Evolutionary conservation across 2,797 vertebrate species (phyloP).

Genomic region (Anguilla marmorata): DNA sequence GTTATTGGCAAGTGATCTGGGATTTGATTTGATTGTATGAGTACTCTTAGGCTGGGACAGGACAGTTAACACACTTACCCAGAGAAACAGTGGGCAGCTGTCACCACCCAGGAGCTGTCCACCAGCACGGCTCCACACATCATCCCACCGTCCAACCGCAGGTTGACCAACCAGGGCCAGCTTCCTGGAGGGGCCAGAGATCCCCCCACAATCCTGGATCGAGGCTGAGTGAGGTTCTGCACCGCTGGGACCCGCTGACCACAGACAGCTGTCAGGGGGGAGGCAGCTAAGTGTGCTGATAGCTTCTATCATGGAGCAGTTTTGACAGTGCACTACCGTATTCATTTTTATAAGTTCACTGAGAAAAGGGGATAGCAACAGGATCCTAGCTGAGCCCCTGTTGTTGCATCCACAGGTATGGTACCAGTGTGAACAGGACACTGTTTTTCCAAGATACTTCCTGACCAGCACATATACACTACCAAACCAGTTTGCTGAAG

Average conservation of each 20-base stretch:
- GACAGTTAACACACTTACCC: constrained; percentile 68
- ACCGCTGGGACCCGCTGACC: constrained; percentile 67
- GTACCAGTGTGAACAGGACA: neutral
- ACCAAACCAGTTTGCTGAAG: neutral
- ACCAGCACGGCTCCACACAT: constrained; percentile 93
- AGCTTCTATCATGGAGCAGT: neutral
- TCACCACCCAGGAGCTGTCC: constrained; percentile 87
- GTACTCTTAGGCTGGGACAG: neutral
- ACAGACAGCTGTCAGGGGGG: constrained; percentile 75
- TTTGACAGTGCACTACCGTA: too few species aligned
- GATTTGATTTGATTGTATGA: neutral
- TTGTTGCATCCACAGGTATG: too few species aligned
- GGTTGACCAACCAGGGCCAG: constrained; percentile 94
- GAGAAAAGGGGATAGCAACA: too few species aligned
- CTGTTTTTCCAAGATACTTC: too few species aligned
- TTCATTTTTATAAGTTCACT: too few species aligned
- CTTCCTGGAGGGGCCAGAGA: constrained; percentile 76
- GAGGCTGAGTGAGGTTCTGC: constrained; percentile 72
- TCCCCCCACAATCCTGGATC: constrained; percentile 86
- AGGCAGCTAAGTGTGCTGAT: constrained; percentile 7
- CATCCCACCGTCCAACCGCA: constrained; percentile 82
- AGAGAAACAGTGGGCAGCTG: constrained; percentile 89
- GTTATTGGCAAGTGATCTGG: neutral
- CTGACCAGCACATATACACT: too few species aligned
- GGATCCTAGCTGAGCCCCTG: too few species aligned